Evolutionary conservation across 2,113 vertebrate genomes (phyloP).

Genomic region (Albula goreensis): DNA sequence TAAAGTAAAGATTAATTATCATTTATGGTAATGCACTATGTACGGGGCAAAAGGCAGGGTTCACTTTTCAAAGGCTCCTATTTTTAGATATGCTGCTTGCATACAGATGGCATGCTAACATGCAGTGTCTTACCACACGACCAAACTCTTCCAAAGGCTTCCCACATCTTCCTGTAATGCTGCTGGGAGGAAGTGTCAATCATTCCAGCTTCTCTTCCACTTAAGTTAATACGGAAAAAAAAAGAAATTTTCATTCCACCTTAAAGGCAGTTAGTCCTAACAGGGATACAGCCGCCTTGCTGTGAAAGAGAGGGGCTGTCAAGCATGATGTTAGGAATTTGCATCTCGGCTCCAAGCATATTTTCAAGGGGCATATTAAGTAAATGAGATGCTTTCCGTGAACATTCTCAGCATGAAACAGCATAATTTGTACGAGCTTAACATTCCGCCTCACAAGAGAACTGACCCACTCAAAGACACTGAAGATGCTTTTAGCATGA

Average conservation of each 20-base stretch:
- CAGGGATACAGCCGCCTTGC: background rate
- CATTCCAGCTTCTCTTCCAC: background rate
- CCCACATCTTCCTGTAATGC: background rate
- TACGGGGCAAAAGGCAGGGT: background rate
- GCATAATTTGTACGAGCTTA: constrained; percentile 6
- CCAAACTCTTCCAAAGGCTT: background rate
- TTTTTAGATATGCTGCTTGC: background rate
- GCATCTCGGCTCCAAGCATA: background rate
- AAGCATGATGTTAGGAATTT: background rate
- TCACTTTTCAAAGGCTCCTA: background rate
- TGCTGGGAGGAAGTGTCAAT: background rate
- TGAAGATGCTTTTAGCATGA: constrained; percentile 9
- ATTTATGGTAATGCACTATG: background rate
- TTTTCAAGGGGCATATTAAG: constrained; percentile 6
- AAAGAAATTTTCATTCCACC: background rate
- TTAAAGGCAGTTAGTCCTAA: background rate
- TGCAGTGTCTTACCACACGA: background rate
- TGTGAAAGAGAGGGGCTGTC: background rate
- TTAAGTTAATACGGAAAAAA: background rate
- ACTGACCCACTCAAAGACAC: background rate
- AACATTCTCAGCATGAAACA: background rate
- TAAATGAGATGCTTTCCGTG: constrained; percentile 5
- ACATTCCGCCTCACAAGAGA: constrained; percentile 4
- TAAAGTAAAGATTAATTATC: background rate
- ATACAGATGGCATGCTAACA: background rate